phyloP scores from a whole-genome alignment of 1,140 invertebrate genomes.

The Drosophila setifemur region DNA sequence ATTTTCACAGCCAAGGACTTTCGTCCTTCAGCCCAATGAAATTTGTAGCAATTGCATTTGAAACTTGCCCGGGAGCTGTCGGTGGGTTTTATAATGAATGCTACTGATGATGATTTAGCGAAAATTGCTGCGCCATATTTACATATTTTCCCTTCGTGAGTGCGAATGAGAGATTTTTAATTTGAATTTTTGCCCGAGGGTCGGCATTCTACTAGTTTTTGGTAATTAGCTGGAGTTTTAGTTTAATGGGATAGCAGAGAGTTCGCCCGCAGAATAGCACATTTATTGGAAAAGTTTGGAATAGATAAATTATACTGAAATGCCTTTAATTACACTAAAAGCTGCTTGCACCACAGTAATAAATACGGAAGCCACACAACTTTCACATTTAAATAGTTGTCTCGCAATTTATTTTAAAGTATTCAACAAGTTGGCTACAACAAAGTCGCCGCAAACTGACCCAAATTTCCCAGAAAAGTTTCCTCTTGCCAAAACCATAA shows the following conservation, averaged over 20 bases:
- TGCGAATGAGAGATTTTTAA: constrained; percentile 10
- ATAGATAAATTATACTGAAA: neutral
- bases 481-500: constrained; percentile 31
- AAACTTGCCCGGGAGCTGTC: constrained; percentile 38
- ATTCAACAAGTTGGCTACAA: constrained; percentile 18
- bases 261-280: too few relatives aligned
- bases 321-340: neutral
- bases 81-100: constrained; percentile 36
- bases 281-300: constrained; percentile 14
- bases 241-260: neutral
- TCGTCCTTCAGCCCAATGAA: constrained; percentile 11
- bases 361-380: neutral
- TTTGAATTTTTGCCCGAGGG: neutral
- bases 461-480: constrained; percentile 48
- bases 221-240: neutral
- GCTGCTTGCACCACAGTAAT: neutral
- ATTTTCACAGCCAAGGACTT: constrained; percentile 56
- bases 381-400: neutral
- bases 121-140: constrained; percentile 22
- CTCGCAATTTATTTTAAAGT: constrained; percentile 17
- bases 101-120: constrained; percentile 22
- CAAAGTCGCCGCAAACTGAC: constrained; percentile 39
- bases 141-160: constrained; percentile 3
- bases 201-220: neutral
- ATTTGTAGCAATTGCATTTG: constrained; percentile 68